Percentiles rank a stretch among this genome's conserved stretches.
Evolutionary conservation across 2,888 invertebrate genomes (phyloP).

Genomic region (Spodoptera picta): DNA sequence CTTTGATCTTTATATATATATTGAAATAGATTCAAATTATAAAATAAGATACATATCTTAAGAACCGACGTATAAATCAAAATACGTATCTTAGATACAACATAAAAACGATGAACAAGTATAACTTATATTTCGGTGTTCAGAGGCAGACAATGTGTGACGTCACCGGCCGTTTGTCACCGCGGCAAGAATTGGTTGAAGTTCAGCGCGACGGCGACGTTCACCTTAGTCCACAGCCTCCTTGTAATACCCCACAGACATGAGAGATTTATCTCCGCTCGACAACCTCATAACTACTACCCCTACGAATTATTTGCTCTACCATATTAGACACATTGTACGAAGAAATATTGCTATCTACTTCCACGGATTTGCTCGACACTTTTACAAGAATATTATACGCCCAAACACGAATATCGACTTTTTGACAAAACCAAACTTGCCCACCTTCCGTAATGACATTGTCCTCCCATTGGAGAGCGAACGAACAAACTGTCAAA

Average conservation of each 20-base stretch:
- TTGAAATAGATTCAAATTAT: constrained; percentile 15
- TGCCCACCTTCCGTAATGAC: constrained; percentile 1
- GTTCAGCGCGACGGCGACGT: constrained; percentile 2
- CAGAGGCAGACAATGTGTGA: constrained; percentile 44
- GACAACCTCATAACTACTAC: constrained; percentile 50
- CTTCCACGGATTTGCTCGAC: constrained; percentile 9
- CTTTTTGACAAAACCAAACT: constrained; percentile 16
- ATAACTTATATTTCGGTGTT: constrained; percentile 33
- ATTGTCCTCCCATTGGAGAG: constrained; percentile 33
- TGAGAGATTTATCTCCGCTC: constrained; percentile 52
- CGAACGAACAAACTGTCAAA: constrained; percentile 41
- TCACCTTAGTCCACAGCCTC: constrained; percentile 24
- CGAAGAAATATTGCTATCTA: constrained; percentile 39
- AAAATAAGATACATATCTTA: not conserved
- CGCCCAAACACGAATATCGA: not conserved
- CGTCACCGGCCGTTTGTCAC: constrained; percentile 44
- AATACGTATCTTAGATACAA: constrained; percentile 3
- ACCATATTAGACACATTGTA: constrained; percentile 33
- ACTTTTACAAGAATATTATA: constrained; percentile 16
- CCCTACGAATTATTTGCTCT: constrained; percentile 50
- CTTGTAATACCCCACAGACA: constrained; percentile 38
- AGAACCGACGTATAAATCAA: not conserved
- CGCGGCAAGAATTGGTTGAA: constrained; percentile 41
- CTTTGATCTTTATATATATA: no score
- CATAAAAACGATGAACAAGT: constrained; percentile 13